These are phyloP conservation scores for Meriones unguiculatus DNA, from an alignment of 2,113 vertebrate genomes.

Conservation along the genomic window DNA sequence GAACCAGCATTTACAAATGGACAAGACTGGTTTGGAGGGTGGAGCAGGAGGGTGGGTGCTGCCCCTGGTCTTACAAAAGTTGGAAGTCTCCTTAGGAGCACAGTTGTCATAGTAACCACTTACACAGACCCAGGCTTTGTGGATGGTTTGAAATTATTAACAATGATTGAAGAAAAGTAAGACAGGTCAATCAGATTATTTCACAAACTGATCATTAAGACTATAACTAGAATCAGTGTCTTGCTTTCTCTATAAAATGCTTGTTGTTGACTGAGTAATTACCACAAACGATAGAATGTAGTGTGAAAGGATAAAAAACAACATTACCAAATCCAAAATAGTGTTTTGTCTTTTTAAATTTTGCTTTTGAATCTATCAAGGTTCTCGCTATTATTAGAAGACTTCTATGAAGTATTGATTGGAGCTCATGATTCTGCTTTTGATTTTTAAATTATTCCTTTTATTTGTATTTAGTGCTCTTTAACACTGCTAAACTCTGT, in stretches of 20 bases:
- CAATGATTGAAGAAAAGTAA: not conserved
- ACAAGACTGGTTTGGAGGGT: not conserved
- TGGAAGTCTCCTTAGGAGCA: not conserved
- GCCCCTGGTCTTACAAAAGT: fast-evolving
- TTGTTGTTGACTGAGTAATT: not conserved
- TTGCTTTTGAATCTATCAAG: not conserved
- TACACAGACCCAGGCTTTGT: not conserved
- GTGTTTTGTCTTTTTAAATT: not conserved
- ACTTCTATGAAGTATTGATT: not conserved
- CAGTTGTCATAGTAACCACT: not conserved
- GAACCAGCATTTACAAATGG: not conserved
- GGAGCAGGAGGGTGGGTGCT: not conserved
- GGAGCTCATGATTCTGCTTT: not conserved
- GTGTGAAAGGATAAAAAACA: not conserved
- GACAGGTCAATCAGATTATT: not conserved
- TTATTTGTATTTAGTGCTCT: not conserved
- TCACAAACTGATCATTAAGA: not conserved
- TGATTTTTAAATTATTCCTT: not conserved
- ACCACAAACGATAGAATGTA: not conserved
- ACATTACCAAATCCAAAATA: not conserved
- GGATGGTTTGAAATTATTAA: not conserved
- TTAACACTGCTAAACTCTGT: not conserved
- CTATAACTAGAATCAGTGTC: not conserved
- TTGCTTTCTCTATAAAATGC: not conserved
- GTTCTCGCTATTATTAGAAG: not conserved